These are phyloP conservation scores for Lymantria monacha DNA, from an alignment of 2,888 invertebrate species.

Conservation along the genomic window DNA sequence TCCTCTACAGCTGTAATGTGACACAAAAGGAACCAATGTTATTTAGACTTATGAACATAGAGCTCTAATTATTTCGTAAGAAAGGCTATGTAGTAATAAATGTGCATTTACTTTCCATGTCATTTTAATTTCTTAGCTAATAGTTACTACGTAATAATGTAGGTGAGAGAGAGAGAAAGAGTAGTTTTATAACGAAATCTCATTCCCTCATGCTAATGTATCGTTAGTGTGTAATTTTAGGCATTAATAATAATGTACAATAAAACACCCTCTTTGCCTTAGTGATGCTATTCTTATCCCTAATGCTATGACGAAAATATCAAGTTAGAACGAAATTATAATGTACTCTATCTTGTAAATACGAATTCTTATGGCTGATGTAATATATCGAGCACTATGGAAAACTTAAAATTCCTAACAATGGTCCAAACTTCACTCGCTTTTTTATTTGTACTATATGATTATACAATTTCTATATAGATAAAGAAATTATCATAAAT, in stretches of 20 bases:
- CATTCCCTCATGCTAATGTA: slow-evolving; percentile 46
- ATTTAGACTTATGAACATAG: slow-evolving; percentile 57
- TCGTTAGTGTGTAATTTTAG: slow-evolving; percentile 59
- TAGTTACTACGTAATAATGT: slow-evolving; percentile 48
- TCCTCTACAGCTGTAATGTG: slow-evolving; percentile 44
- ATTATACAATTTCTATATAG: slow-evolving; percentile 79
- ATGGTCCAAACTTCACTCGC: slow-evolving; percentile 81
- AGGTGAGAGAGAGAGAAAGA: slow-evolving; percentile 37
- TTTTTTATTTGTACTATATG: slow-evolving; percentile 80
- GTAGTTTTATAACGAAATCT: slow-evolving; percentile 39
- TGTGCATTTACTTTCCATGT: slow-evolving; percentile 50
- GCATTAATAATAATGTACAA: slow-evolving; percentile 72
- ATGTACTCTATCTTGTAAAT: slow-evolving; percentile 70
- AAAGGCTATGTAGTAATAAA: slow-evolving; percentile 46
- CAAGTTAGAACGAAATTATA: slow-evolving; percentile 65
- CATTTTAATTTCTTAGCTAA: slow-evolving; percentile 53
- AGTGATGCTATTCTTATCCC: slow-evolving; percentile 77
- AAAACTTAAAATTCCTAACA: slow-evolving; percentile 79
- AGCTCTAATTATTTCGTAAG: slow-evolving; percentile 59
- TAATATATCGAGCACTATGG: slow-evolving; percentile 74
- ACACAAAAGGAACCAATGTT: slow-evolving; percentile 70
- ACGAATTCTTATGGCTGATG: slow-evolving; percentile 70
- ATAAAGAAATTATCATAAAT: slow-evolving; percentile 60
- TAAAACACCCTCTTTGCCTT: slow-evolving; percentile 80
- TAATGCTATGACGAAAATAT: slow-evolving; percentile 65